These are phyloP conservation scores for Cryptocephalus moraei DNA, from an alignment of 2,888 invertebrate species.

Conservation along the genomic window DNA sequence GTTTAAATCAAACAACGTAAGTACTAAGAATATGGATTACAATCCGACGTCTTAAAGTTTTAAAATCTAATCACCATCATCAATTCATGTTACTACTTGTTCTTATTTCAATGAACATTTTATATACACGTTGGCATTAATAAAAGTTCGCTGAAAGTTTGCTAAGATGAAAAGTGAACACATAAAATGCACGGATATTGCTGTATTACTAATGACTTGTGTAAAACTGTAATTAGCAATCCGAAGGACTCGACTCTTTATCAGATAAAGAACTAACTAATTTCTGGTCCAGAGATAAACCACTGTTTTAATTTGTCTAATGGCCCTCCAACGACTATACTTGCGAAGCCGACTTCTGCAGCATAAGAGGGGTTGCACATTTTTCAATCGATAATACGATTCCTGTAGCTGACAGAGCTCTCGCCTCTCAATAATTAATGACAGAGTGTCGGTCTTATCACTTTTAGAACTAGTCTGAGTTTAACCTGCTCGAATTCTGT, in stretches of 20 bases:
- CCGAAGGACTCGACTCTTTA: conserved; percentile 2
- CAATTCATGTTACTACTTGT: too few species aligned
- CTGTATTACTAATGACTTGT: neutral
- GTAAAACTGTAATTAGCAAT: conserved; percentile 5
- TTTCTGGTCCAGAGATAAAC: conserved; percentile 4
- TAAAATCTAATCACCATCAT: too few species aligned
- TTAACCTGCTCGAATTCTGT: conserved; percentile 12
- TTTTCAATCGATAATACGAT: conserved; percentile 20
- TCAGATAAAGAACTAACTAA: conserved; percentile 5
- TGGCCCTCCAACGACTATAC: conserved; percentile 1
- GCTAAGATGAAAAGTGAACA: too few species aligned
- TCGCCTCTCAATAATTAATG: conserved; percentile 19
- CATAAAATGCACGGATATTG: too few species aligned
- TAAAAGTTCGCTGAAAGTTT: too few species aligned
- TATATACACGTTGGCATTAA: too few species aligned
- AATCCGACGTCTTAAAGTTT: too few species aligned
- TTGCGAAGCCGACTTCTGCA: conserved; percentile 8
- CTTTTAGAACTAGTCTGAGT: conserved; percentile 14
- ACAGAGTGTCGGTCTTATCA: conserved; percentile 15
- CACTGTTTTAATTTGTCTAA: conserved; percentile 5
- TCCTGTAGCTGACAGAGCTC: conserved; percentile 17
- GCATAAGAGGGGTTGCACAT: conserved; percentile 15
- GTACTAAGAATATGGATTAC: too few species aligned
- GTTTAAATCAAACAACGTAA: too few species aligned
- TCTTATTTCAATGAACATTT: too few species aligned